Evolutionary conservation across 1,140 invertebrate species (phyloP), one percentile per base, ranked within the genome.

Genomic region (Listronotus oregonensis): DNA sequence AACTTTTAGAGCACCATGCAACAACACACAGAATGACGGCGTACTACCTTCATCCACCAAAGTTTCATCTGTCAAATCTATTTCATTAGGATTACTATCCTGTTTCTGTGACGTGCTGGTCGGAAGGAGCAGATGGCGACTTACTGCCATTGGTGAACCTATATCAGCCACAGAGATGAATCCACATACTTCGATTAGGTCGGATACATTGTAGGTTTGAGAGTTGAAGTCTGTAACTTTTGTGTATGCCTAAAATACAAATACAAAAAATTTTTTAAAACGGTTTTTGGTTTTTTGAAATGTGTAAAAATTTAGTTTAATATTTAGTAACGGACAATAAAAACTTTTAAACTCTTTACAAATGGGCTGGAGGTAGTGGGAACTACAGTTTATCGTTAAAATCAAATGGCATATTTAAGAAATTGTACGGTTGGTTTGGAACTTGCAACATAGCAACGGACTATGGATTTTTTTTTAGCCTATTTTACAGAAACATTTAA

Each of bases 1-100:
- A 43, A 93, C 91, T 83, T 97, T 98, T 5, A 98, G 81, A 54
- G 95, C 94, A 12, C 95, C 96, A 80, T 98, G 96, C 9, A 98
- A 81, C 7, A 98, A 79, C 6, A 97, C 95, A 80, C 95, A 97
- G 77, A 98, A 95, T 10, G 94, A 94, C 0, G 94, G 90, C 47
- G 86, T 82, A 80, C 89, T 91, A 63, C 93, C 90, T 71, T 95
- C 91, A 78, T 95, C 90, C 7, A 62, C 21, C 46, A 82, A 81
- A 46, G 86, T 85, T 21, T 87, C 85, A 51, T 89, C 87, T 86
- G 86, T 80, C 27, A 82, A 79, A 52, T 85, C 85, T 6, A 81
- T 80, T 79, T 91, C 88, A 3, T 80, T 81, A 55, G 84, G 84
- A 86, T 81, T 76, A 85, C 77, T 61, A 75, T 76, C 84, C 82